A percentile compares a stretch with the other conserved stretches of the same genome.
These are phyloP conservation scores for Sterrhoptilus dennistouni DNA, from an alignment of 2,113 vertebrate species.

Conservation along the genomic window DNA sequence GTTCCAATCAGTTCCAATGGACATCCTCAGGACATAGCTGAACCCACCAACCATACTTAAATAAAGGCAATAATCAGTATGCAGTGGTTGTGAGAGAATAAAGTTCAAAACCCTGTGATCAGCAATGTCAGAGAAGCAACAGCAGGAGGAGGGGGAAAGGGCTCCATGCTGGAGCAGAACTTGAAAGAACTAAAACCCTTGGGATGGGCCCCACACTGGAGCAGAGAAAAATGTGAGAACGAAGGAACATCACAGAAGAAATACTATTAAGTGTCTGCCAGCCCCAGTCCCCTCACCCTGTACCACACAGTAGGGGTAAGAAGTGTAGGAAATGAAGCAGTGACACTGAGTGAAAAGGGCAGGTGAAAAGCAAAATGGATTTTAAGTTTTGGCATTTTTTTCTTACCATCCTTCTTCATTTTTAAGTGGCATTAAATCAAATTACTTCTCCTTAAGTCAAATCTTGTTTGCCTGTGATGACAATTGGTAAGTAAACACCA, in stretches of 20 bases:
- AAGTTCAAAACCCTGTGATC: neutral
- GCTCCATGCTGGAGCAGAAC: neutral
- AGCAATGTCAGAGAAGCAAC: neutral
- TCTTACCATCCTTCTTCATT: neutral
- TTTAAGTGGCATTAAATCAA: neutral
- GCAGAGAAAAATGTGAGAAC: neutral
- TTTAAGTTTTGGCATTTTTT: neutral
- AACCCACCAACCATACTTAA: neutral
- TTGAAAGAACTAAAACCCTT: neutral
- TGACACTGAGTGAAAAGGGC: neutral
- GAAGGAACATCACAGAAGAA: neutral
- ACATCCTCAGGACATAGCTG: neutral
- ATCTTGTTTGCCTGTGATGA: neutral
- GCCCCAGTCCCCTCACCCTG: fast-evolving
- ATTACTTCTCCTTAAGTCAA: neutral
- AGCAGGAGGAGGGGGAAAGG: neutral
- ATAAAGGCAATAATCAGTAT: neutral
- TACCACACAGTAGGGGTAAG: fast-evolving
- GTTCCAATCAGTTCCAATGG: neutral
- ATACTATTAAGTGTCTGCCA: neutral
- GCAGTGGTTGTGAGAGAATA: neutral
- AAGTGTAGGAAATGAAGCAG: neutral
- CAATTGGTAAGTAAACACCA: neutral
- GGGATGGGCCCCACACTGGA: neutral
- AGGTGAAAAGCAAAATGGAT: neutral